Percentiles rank a stretch among this genome's conserved stretches.
Evolutionary conservation across 2,888 invertebrate genomes (phyloP).

Genomic region (Ophraella communa): DNA sequence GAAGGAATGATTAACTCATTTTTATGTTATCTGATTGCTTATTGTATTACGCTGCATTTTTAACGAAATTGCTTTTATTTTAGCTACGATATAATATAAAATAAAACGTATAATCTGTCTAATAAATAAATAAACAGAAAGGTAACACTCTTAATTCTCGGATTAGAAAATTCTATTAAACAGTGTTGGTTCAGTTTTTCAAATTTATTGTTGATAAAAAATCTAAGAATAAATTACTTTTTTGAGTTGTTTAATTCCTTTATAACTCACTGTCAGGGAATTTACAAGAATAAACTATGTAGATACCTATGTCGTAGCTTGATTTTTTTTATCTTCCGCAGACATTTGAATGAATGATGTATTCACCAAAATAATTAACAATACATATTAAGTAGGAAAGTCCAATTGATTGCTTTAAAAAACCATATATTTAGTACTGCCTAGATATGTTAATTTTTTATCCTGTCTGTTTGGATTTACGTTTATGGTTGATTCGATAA

Average conservation of each 20-base stretch:
- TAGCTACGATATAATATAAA: neutral
- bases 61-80: neutral
- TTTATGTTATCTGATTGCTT: constrained; percentile 11
- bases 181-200: no score
- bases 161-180: no score
- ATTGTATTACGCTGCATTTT: neutral
- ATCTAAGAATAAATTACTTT: no score
- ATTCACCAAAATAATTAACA: neutral
- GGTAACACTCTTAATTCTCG: no score
- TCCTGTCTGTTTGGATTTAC: neutral
- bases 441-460: neutral
- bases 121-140: neutral
- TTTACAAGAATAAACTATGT: no score
- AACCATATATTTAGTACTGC: neutral
- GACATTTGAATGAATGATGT: neutral
- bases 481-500: neutral
- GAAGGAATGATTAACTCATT: constrained; percentile 3
- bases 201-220: no score
- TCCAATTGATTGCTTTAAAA: neutral
- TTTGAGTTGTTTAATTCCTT: no score
- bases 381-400: neutral
- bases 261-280: no score
- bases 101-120: neutral
- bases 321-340: no score
- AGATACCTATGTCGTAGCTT: no score